Percentiles rank a stretch among this genome's conserved stretches.
These are phyloP conservation scores for Alexandromys fortis DNA, from an alignment of 2,113 vertebrate genomes.

Conservation along the genomic window DNA sequence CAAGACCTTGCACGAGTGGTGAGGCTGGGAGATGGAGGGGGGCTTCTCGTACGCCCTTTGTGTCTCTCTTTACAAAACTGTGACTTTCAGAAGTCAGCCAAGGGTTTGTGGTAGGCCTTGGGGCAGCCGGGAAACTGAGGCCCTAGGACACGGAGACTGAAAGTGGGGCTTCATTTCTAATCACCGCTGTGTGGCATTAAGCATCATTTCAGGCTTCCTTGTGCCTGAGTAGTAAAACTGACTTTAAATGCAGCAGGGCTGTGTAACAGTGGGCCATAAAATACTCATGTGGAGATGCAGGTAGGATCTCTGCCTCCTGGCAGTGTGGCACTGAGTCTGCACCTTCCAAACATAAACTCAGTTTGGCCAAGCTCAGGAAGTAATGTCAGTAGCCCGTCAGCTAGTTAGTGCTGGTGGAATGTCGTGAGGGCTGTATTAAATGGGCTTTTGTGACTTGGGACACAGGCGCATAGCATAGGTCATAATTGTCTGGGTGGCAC, in stretches of 20 bases:
- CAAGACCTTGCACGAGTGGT: constrained; percentile 91
- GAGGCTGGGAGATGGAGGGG: constrained; percentile 64
- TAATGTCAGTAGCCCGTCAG: background rate
- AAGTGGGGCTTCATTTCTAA: background rate
- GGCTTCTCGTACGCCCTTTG: background rate
- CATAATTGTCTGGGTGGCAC: background rate
- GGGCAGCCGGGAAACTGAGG: background rate
- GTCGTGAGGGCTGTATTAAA: background rate
- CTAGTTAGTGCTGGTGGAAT: background rate
- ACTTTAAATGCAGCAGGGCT: background rate
- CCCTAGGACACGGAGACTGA: background rate
- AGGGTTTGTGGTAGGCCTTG: background rate
- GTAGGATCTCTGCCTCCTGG: background rate
- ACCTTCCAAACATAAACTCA: background rate
- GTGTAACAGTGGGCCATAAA: background rate
- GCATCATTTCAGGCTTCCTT: background rate
- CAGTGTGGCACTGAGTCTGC: background rate
- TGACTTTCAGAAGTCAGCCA: background rate
- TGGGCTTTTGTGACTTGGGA: background rate
- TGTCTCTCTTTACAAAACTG: background rate
- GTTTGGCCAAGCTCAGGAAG: background rate
- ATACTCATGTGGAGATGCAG: background rate
- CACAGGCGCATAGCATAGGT: background rate
- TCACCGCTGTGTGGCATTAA: background rate
- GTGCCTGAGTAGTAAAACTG: background rate